These are phyloP conservation scores for Nesoenas mayeri DNA, from an alignment of 2,113 vertebrate genomes.

Conservation along the genomic window DNA sequence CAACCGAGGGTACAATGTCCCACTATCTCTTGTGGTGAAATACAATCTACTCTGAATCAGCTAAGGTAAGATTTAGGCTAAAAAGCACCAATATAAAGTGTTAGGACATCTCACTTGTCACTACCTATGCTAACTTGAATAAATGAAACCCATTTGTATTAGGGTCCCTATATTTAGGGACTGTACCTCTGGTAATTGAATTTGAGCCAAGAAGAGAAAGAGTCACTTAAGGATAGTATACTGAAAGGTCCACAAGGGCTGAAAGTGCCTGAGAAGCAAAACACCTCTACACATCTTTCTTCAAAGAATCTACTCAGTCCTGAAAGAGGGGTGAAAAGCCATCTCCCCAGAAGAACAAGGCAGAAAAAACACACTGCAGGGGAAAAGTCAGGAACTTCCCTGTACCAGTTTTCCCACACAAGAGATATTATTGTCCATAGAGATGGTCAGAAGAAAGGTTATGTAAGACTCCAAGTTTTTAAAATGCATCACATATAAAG, in stretches of 20 bases:
- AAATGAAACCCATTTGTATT: neutral
- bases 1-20: fast-evolving
- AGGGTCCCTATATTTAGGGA: neutral
- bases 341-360: neutral
- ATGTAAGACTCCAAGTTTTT: neutral
- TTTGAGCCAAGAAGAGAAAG: neutral
- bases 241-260: neutral
- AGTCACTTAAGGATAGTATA: neutral
- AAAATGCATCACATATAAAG: neutral
- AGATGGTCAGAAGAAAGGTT: neutral
- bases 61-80: neutral
- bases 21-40: neutral
- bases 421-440: neutral
- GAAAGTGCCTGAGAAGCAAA: neutral
- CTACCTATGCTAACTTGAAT: neutral
- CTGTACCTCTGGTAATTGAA: neutral
- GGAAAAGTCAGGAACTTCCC: neutral
- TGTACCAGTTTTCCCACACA: neutral
- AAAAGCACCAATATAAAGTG: neutral
- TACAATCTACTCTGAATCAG: neutral
- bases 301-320: neutral
- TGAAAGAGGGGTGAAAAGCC: neutral
- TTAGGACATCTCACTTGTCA: neutral
- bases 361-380: neutral
- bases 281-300: neutral